Base-by-base conservation (phyloP, 1,140 invertebrate species). In the Hesperophylax magnus region DNA sequence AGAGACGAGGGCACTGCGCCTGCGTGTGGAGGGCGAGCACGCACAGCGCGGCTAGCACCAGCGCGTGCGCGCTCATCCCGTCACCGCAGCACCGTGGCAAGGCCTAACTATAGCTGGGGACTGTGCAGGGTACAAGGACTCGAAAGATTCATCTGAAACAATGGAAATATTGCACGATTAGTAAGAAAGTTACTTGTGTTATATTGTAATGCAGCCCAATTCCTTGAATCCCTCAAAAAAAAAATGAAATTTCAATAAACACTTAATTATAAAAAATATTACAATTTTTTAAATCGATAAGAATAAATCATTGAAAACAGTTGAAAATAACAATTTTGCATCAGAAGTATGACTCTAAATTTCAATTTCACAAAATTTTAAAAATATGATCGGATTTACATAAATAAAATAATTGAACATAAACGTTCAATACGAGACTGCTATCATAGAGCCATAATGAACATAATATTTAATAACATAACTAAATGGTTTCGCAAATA, bases 1-100 rank as follows among this genome's bases (percentile, higher is more conserved):
- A 96, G 81, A 93, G 90, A 65, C 90, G 90, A 31, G 94, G 94
- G 86, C 94, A 95, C 83, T 92, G 91, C 84, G 90, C 91, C 61
- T 78, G 72, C 72, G 72, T 76, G 71, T 74, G 78, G 58, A 84
- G 75, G 34, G 83, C 78, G 47, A 81, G 83, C 74, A 84, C 80
- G 58, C 80, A 82, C 65, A 84, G 80, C 65, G 80, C 80, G 56
- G 63, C 80, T 58, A 84, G 78, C 78, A 84, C 53, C 58, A 84
- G 75, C 56, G 80, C 75, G 65, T 78, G 80, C 34, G 77, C 80
- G 77, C 82, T 80, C 76, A 80, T 81, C 61, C 71, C 69, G 79
- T 75, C 79, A 77, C 82, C 69, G 47, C 72, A 6, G 77, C 81
- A 58, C 81, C 69, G 75, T 15, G 71, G 75, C 61, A 9, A 31